phyloP scores from a whole-genome alignment of 2,113 vertebrate species.

The Onychostoma macrolepis region DNA sequence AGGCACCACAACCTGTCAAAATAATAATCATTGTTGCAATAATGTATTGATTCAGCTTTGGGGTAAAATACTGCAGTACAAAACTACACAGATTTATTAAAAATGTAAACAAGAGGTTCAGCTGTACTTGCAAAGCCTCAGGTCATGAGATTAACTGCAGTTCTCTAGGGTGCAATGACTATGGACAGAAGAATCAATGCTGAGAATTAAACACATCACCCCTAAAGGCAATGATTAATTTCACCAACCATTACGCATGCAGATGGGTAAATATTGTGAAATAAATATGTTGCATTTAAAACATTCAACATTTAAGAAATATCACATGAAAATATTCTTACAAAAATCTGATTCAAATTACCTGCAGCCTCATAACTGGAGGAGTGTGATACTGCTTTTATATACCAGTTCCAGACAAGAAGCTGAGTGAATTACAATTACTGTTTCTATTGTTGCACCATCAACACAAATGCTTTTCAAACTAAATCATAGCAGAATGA shows the following conservation, averaged over 20 bases:
- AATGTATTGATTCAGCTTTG: background rate
- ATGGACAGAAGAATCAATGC: constrained; percentile 4
- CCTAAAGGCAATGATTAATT: background rate
- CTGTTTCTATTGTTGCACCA: background rate
- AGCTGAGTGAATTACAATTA: background rate
- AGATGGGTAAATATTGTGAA: background rate
- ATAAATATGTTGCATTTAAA: background rate
- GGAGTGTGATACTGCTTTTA: background rate
- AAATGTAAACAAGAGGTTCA: background rate
- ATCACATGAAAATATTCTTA: background rate
- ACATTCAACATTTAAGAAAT: background rate
- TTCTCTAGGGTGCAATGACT: background rate
- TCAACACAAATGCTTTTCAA: background rate
- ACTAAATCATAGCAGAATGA: background rate
- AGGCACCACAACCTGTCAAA: background rate
- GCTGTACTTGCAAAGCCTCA: background rate
- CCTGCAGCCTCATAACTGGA: background rate
- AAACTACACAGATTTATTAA: background rate
- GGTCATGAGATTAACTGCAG: constrained; percentile 13
- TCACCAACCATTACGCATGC: background rate
- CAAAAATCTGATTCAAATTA: background rate
- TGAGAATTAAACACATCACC: constrained; percentile 1
- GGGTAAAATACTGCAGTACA: background rate
- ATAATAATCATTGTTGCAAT: background rate
- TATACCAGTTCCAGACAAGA: background rate